These are phyloP conservation scores for Cyprinella venusta DNA, from an alignment of 2,797 vertebrate genomes.

Conservation along the genomic window DNA sequence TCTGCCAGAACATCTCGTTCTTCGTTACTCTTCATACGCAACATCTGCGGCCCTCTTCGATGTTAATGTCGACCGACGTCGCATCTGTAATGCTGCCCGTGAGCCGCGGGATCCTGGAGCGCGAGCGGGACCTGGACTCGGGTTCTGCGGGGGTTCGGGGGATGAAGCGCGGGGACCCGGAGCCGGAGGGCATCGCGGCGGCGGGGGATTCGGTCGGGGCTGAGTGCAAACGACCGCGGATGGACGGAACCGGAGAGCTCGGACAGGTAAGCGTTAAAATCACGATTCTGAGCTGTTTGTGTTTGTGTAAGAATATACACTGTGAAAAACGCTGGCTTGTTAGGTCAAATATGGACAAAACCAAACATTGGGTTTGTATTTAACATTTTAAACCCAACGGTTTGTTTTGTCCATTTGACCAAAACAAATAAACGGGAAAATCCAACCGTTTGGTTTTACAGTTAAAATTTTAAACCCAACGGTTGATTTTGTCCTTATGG, in stretches of 20 bases:
- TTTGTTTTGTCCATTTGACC: too few relatives aligned
- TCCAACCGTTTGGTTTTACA: too few relatives aligned
- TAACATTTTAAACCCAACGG: too few relatives aligned
- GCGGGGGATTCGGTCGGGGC: slow-evolving; percentile 76
- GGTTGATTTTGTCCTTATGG: too few relatives aligned
- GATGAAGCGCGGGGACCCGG: slow-evolving; percentile 79
- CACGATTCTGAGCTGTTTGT: background rate
- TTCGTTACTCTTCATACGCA: slow-evolving; percentile 6
- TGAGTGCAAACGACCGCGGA: slow-evolving; percentile 83
- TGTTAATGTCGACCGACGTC: slow-evolving; percentile 88
- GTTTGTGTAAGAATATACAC: background rate
- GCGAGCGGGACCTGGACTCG: slow-evolving; percentile 81
- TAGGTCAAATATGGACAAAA: background rate
- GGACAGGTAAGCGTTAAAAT: slow-evolving; percentile 74
- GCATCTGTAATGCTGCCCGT: slow-evolving; percentile 85
- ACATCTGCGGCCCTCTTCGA: slow-evolving; percentile 67
- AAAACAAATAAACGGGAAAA: too few relatives aligned
- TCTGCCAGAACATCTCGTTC: background rate
- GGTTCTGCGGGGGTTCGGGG: slow-evolving; percentile 68
- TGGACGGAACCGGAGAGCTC: slow-evolving; percentile 78
- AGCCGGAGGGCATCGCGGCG: slow-evolving; percentile 76
- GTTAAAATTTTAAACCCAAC: too few relatives aligned
- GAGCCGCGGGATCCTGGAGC: slow-evolving; percentile 81
- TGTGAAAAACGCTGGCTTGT: background rate
- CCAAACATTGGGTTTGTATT: too few relatives aligned